These are phyloP conservation scores for Leptodactylus fuscus DNA, from an alignment of 2,113 vertebrate genomes.

Conservation along the genomic window DNA sequence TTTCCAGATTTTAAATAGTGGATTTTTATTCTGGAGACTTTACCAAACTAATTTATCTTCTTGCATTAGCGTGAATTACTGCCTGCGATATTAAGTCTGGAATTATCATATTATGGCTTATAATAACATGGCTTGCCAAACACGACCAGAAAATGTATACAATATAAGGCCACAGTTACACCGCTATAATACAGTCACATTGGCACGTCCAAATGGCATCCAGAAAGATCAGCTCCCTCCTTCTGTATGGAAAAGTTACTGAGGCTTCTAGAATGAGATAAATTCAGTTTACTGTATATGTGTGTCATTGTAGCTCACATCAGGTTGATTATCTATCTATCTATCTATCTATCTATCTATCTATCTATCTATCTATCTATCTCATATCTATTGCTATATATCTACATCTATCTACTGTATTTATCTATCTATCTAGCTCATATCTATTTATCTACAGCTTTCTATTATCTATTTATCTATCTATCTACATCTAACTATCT, in stretches of 20 bases:
- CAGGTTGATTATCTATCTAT: not conserved
- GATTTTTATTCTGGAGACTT: not conserved
- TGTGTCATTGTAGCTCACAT: no score
- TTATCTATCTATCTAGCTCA: no score
- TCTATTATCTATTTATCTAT: no score
- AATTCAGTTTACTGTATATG: no score
- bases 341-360: not conserved
- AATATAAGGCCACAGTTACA: not conserved
- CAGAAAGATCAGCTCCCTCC: no score
- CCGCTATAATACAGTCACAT: not conserved
- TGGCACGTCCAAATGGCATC: not conserved
- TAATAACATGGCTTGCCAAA: not conserved
- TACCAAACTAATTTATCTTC: conserved; percentile 2
- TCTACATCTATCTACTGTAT: no score
- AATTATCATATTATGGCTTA: not conserved
- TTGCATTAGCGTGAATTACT: not conserved
- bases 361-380: not conserved
- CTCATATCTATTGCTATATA: no score
- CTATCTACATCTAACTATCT: no score
- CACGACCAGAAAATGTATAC: no score
- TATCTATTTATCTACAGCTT: no score
- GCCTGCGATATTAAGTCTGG: not conserved
- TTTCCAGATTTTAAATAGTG: not conserved
- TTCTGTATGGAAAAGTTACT: no score
- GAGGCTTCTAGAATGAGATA: no score